Conservation (phyloP, 2,888 invertebrate genomes). For the Asteroscopus sphinx region DNA sequence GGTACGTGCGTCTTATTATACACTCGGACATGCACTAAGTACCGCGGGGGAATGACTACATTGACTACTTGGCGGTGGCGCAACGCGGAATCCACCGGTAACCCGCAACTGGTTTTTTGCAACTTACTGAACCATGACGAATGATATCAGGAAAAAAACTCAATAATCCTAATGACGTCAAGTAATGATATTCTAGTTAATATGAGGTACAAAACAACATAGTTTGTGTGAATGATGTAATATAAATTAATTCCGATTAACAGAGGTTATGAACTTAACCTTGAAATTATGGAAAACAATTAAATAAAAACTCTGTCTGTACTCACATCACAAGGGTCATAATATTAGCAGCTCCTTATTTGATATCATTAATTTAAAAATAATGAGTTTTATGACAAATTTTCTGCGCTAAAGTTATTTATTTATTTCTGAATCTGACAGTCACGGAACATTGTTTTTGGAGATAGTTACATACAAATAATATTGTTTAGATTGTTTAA, state of each 20-base stretch:
- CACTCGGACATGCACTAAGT: conserved; percentile 39
- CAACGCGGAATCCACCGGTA: conserved; percentile 5
- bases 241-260: not conserved
- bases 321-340: no score
- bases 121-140: not conserved
- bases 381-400: no score
- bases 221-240: not conserved
- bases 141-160: not conserved
- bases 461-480: conserved; percentile 6
- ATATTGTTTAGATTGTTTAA: no score
- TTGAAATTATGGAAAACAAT: conserved; percentile 20
- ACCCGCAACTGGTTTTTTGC: conserved; percentile 6
- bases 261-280: conserved; percentile 48
- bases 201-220: not conserved
- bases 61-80: no score
- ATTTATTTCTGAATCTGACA: no score
- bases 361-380: no score
- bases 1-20: conserved; percentile 33
- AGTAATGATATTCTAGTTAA: not conserved
- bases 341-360: no score
- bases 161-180: not conserved
- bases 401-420: no score
- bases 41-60: conserved; percentile 7
- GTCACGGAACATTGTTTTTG: no score
- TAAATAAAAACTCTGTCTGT: not conserved